Base-by-base conservation (phyloP, 2,888 invertebrate species). In the Drosophila mulleri region DNA sequence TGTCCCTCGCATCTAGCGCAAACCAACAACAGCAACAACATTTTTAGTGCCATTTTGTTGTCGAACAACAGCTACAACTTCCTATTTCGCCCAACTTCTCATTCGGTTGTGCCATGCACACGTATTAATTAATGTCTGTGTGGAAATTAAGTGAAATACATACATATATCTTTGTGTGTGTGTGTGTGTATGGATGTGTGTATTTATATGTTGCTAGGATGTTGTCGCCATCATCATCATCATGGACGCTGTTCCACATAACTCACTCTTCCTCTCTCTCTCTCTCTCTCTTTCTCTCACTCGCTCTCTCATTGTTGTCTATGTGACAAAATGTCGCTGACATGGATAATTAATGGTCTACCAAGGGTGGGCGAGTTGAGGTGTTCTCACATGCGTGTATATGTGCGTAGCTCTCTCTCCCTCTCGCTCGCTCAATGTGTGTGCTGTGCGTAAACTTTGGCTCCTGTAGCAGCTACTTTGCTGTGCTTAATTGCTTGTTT, bases 141-240 rank as follows among this genome's bases (percentile, higher is more conserved):
- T 77, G 82, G 76, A 84, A 82, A 89, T 89, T 89, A 89, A 89
- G 89, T 89, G 85, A 87, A 87, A 87, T 84, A 89, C 76, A 85
- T 83, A 54, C 53, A 29, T 16, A 11, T 11, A 0, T 44, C 16
- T 3, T 7, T 29, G 1, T 26, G 0, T 44, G 2, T 47, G 2
- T 61, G 65, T 75, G 71, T 73, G 35, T 39, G 3, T 39, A 2
- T 47, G 72, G 53, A 0, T 11, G 4, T 35, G 11, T 35, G 12
- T 35, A 35, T 37, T 37, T 37, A 37, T 37, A 37, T 37, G 53
- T 29, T 45, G 54, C 72, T 71, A 88, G 88, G 75, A 88, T 88
- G 83, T 85, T 69, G 53, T 64, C 60, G 79, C 63, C 67, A 50
- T 74, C 64, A 65, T 77, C 48, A 44, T 60, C 42, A 65, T 70